A percentile compares a stretch with the other conserved stretches of the same genome.
phyloP scores from a whole-genome alignment of 2,113 vertebrate species.

The Ictalurus furcatus region DNA sequence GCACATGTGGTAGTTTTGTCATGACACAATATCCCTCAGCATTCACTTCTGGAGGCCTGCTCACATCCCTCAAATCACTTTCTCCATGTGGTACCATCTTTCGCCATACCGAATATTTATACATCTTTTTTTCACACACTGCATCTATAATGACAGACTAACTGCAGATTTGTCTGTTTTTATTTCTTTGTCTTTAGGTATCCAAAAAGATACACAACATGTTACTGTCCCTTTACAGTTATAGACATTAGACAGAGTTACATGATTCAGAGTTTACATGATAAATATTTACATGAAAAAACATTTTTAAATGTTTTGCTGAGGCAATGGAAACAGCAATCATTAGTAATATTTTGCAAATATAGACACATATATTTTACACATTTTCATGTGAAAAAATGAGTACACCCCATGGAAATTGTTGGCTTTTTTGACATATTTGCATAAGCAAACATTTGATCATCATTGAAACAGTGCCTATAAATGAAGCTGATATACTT shows the following conservation, averaged over 20 bases:
- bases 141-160: neutral
- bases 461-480: too few species aligned
- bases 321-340: neutral
- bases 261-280: neutral
- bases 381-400: too few species aligned
- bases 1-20: slow-evolving; percentile 69
- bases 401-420: too few species aligned
- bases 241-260: neutral
- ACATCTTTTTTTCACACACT: neutral
- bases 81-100: slow-evolving; percentile 27
- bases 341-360: neutral
- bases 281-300: neutral
- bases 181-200: neutral
- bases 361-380: too few species aligned
- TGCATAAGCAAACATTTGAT: too few species aligned
- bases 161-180: neutral
- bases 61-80: slow-evolving; percentile 58
- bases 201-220: neutral
- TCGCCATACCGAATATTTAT: neutral
- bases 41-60: slow-evolving; percentile 50
- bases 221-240: neutral
- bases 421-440: too few species aligned
- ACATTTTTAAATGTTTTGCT: neutral
- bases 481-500: too few species aligned
- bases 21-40: slow-evolving; percentile 59